Base-by-base conservation (phyloP, 1,140 invertebrate species). In the Coboldia fuscipes region DNA sequence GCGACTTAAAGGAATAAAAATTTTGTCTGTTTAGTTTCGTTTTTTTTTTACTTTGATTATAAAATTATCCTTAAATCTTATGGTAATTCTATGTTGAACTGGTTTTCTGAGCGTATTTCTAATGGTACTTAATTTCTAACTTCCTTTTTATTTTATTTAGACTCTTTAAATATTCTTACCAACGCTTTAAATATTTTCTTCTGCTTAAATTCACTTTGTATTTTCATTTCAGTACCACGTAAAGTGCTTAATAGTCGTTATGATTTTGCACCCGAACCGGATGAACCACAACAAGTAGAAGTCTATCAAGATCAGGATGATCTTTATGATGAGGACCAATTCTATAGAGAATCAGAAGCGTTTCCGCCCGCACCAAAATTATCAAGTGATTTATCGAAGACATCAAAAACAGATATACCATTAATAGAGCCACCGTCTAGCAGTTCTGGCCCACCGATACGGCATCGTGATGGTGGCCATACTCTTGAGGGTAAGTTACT, bases 231-330 rank as follows among this genome's bases (percentile, higher is more conserved):
- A 88, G 84, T 86, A 35, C 81, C 80, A n/a, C 63, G 81, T 29
- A 74, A 73, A 50, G 80, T 88, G 10, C 51, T 89, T 3, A 75
- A 72, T 40, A 75, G 81, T 41, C 64, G 72, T 37, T 82, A 74
- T 48, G 75, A 80, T 45, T 70, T 71, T 14, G 57, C 66, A n/a
- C 50, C 65, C 2, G 73, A 79, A 46, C 54, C 65, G 2, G 81
- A 84, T 44, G 77, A 83, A 40, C 47, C 57, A 33, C 58, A 66
- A 35, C 52, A 54, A 30, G 47, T 50, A 16, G 54, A 51, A 14
- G 24, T 48, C 2, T 56, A 60, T 35, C 46, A 58, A 37, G 56
- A 59, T 15, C 48, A 50, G 17, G 57, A 60, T 36, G 57, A 60
- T 19, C 41, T 54, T 1, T 57, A 49, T 21, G 47, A 54, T 27